These are phyloP conservation scores for Dendronephthya gigantea DNA, from an alignment of 64 coral and sea anemone species.

Conservation along the genomic window DNA sequence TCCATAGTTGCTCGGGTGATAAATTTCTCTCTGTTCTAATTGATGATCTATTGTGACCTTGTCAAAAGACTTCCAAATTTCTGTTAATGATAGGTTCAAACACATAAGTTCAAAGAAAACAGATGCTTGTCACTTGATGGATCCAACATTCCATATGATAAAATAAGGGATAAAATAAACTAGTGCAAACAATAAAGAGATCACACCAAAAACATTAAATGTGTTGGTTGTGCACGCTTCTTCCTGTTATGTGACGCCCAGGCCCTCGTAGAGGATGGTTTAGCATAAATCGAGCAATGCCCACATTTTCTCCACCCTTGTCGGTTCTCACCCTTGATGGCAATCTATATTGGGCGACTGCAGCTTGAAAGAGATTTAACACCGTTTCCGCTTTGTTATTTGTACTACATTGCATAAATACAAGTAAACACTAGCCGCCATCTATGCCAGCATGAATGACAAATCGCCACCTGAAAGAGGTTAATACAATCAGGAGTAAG, in stretches of 20 bases:
- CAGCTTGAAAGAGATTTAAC: background rate
- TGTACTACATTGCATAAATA: background rate
- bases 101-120: background rate
- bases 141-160: slow-evolving; percentile 27
- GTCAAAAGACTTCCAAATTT: background rate
- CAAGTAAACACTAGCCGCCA: too few species aligned
- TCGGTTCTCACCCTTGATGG: background rate
- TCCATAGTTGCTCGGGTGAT: background rate
- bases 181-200: slow-evolving; percentile 20
- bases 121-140: background rate
- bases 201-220: slow-evolving; percentile 17
- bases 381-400: background rate
- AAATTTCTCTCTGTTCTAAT: background rate
- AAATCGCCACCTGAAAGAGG: too few species aligned
- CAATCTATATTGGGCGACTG: background rate
- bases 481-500: too few species aligned
- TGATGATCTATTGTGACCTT: background rate
- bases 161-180: slow-evolving; percentile 24
- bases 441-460: background rate
- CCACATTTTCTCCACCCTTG: background rate
- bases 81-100: background rate
- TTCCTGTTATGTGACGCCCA: background rate
- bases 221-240: background rate
- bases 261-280: background rate
- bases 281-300: background rate